Evolutionary conservation across 1,140 invertebrate species (phyloP).

Genomic region (Halictus rubicundus): DNA sequence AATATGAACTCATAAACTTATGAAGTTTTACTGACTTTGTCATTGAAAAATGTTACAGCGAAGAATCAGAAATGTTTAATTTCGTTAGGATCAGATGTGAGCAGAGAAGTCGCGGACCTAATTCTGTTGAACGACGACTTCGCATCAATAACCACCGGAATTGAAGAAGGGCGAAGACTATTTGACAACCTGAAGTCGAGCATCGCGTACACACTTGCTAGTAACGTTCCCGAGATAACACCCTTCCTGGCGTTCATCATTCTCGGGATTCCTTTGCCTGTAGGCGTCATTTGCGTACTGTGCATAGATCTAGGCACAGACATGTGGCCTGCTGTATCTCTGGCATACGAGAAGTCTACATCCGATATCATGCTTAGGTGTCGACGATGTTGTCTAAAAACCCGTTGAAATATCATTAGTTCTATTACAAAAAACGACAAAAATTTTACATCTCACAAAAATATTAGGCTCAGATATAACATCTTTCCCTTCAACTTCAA

Average conservation of each 20-base stretch:
- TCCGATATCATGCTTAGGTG: slow-evolving; percentile 96
- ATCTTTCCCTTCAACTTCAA: too few species aligned
- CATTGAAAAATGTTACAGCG: too few species aligned
- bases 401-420: background rate
- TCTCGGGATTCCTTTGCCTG: slow-evolving; percentile 96
- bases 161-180: slow-evolving; percentile 98
- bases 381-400: background rate
- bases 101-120: slow-evolving; percentile 99
- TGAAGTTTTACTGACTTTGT: too few species aligned
- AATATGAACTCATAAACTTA: too few species aligned
- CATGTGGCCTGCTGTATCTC: slow-evolving; percentile 99
- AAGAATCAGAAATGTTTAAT: too few species aligned
- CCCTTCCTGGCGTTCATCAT: slow-evolving; percentile 99
- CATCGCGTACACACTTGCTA: slow-evolving; percentile 99
- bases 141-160: slow-evolving; percentile 99
- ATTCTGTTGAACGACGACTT: slow-evolving; percentile 99
- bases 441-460: too few species aligned
- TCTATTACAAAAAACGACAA: too few species aligned
- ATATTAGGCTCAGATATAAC: too few species aligned
- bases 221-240: slow-evolving; percentile 99
- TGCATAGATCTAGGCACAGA: slow-evolving; percentile 99
- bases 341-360: slow-evolving; percentile 99
- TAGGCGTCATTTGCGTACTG: slow-evolving; percentile 98
- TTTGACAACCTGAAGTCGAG: slow-evolving; percentile 99
- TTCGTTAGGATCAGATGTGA: slow-evolving; percentile 92